Percentiles rank a stretch among this genome's conserved stretches.
These are phyloP conservation scores for Dipus sagitta DNA, from an alignment of 2,797 vertebrate species.

Conservation along the genomic window DNA sequence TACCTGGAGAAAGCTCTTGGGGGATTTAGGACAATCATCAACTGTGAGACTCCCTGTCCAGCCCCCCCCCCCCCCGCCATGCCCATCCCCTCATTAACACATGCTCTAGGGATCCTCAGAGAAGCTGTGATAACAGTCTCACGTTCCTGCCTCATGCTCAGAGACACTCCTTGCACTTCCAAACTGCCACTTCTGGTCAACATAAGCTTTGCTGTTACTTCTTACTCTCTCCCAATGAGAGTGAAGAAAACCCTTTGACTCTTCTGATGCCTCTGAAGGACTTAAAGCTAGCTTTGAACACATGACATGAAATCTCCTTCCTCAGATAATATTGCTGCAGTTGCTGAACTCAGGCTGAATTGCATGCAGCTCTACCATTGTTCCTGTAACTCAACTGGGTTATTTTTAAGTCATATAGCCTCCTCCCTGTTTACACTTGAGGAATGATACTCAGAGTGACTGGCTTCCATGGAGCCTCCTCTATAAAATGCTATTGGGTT, in stretches of 20 bases:
- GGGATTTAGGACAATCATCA: not conserved
- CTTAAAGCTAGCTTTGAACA: conserved; percentile 69
- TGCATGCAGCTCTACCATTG: conserved; percentile 66
- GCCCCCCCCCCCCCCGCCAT: not conserved
- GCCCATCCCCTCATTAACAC: conserved; percentile 3
- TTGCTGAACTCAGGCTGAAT: conserved; percentile 67
- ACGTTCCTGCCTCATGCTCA: not conserved
- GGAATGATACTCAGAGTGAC: conserved; percentile 73
- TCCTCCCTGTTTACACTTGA: conserved; percentile 78
- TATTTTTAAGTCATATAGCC: conserved; percentile 75
- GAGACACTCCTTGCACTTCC: conserved; percentile 60
- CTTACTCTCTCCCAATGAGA: conserved; percentile 57
- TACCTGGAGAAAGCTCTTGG: not conserved
- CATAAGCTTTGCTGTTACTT: conserved; percentile 59
- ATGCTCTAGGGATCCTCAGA: not conserved
- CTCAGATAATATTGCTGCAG: conserved; percentile 68
- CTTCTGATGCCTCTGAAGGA: conserved; percentile 73
- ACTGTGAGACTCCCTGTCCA: not conserved
- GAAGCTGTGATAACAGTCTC: not conserved
- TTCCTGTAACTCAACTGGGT: conserved; percentile 71
- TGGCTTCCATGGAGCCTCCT: conserved; percentile 70
- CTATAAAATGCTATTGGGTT: conserved; percentile 75
- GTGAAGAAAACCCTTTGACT: conserved; percentile 77
- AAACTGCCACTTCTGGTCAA: conserved; percentile 60
- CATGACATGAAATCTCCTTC: conserved; percentile 73